These are phyloP conservation scores for Plecturocebus donacophilus DNA, from an alignment of 2,113 vertebrate species.

Conservation along the genomic window DNA sequence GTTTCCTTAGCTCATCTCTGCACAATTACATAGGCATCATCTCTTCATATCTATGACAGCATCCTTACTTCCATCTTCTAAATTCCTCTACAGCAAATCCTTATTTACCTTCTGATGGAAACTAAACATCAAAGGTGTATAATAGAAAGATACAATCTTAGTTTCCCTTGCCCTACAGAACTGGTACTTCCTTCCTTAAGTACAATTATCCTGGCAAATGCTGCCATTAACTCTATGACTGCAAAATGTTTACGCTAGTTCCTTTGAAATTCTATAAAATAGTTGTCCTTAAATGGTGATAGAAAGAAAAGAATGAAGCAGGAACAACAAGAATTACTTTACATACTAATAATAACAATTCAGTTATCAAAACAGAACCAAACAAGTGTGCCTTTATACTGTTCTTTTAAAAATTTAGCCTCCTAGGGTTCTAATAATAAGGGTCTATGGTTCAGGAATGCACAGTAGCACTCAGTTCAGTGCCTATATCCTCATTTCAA, in stretches of 20 bases:
- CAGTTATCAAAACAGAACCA: conserved; percentile 86
- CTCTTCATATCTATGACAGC: conserved; percentile 62
- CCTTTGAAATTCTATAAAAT: conserved; percentile 80
- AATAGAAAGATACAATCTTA: conserved; percentile 75
- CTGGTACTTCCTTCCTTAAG: conserved; percentile 58
- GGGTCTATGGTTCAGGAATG: conserved; percentile 84
- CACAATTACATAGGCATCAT: conserved; percentile 70
- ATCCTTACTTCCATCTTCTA: conserved; percentile 58
- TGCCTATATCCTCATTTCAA: conserved; percentile 89
- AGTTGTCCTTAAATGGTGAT: conserved; percentile 75
- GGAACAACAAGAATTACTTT: conserved; percentile 85
- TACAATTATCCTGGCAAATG: conserved; percentile 66
- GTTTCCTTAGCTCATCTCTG: conserved; percentile 80
- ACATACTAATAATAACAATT: conserved; percentile 86
- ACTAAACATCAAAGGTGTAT: conserved; percentile 80
- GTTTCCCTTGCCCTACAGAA: conserved; percentile 72
- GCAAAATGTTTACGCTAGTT: neutral
- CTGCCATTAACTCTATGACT: conserved; percentile 70
- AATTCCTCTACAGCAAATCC: conserved; percentile 66
- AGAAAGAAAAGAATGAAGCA: conserved; percentile 73
- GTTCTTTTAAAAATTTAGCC: conserved; percentile 83
- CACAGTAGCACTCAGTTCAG: conserved; percentile 80
- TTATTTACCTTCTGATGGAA: conserved; percentile 80
- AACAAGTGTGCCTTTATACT: conserved; percentile 83
- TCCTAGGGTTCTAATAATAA: conserved; percentile 84